phyloP scores from a whole-genome alignment of 2,797 vertebrate genomes.

The Hephaestus fuliginosus region DNA sequence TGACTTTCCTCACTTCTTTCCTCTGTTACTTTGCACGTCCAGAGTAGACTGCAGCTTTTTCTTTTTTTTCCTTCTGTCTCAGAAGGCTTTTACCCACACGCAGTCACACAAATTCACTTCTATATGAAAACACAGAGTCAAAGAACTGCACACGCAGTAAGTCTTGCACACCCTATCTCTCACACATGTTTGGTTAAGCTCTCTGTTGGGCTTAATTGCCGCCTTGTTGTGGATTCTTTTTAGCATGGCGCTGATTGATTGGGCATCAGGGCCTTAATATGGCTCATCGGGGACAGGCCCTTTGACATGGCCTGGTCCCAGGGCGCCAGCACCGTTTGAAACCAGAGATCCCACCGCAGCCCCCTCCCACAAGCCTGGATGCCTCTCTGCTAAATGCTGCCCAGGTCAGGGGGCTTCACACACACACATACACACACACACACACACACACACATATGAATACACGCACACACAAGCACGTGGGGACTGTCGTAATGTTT shows the following conservation, averaged over 20 bases:
- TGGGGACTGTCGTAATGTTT: constrained; percentile 20
- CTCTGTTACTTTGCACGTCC: constrained; percentile 33
- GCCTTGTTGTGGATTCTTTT: constrained; percentile 83
- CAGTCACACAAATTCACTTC: constrained; percentile 15
- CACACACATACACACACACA: constrained; percentile 4
- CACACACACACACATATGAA: constrained; percentile 7
- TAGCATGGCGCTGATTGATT: constrained; percentile 87
- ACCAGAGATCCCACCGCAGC: constrained; percentile 64
- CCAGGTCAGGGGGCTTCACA: constrained; percentile 41
- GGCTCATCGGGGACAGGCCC: constrained; percentile 82
- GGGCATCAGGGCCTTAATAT: constrained; percentile 84
- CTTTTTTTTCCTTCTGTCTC: constrained; percentile 14
- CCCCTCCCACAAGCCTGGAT: constrained; percentile 58
- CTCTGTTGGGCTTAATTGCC: constrained; percentile 77
- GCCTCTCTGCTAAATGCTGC: constrained; percentile 68
- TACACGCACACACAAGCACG: constrained; percentile 5
- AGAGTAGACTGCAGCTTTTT: constrained; percentile 27
- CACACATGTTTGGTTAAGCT: constrained; percentile 74
- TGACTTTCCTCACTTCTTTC: constrained; percentile 43
- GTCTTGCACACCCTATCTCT: constrained; percentile 62
- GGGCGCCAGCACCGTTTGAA: constrained; percentile 75
- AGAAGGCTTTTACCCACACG: constrained; percentile 32
- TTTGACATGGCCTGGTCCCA: constrained; percentile 81
- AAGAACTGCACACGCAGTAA: constrained; percentile 58
- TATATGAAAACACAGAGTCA: constrained; percentile 41